A percentile compares a stretch with the other conserved stretches of the same genome.
phyloP scores from a whole-genome alignment of 1,140 invertebrate genomes.

The Sinonovacula constricta region DNA sequence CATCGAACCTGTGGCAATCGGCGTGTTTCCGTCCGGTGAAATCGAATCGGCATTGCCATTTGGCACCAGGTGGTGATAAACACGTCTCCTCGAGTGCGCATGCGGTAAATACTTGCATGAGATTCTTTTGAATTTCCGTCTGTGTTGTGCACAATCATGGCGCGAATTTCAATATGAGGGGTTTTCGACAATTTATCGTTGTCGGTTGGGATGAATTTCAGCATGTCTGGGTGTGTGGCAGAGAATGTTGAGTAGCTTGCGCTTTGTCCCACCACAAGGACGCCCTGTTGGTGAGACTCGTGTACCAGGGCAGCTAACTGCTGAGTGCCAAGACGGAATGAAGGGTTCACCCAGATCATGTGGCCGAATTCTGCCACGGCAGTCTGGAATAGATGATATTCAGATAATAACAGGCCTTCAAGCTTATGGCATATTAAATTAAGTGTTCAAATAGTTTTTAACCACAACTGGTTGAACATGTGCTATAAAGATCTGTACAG shows the following conservation, averaged over 20 bases:
- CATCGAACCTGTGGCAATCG: slow-evolving; percentile 45
- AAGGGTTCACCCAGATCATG: slow-evolving; percentile 40
- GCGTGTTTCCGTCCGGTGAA: slow-evolving; percentile 45
- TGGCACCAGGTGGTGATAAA: slow-evolving; percentile 32
- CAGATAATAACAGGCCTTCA: not conserved
- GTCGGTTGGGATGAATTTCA: slow-evolving; percentile 38
- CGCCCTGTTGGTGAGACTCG: slow-evolving; percentile 44
- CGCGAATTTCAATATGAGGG: slow-evolving; percentile 49
- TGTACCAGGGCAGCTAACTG: slow-evolving; percentile 38
- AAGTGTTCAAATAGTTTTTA: not conserved
- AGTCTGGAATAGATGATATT: slow-evolving; percentile 9
- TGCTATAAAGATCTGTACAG: no score
- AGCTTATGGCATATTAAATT: not conserved
- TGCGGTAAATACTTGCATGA: slow-evolving; percentile 38
- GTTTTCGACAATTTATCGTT: slow-evolving; percentile 9
- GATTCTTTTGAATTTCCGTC: slow-evolving; percentile 25
- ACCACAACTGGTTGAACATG: not conserved
- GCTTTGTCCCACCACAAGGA: slow-evolving; percentile 23
- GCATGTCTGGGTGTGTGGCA: slow-evolving; percentile 46
- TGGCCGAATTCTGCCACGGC: slow-evolving; percentile 40
- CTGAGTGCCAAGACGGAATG: slow-evolving; percentile 11
- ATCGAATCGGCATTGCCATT: slow-evolving; percentile 44
- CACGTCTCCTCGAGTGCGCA: slow-evolving; percentile 45
- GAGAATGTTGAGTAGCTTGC: slow-evolving; percentile 28
- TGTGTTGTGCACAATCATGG: slow-evolving; percentile 45